Base-by-base conservation (phyloP, 2,888 invertebrate genomes). In the Dinocampus coccinellae region DNA sequence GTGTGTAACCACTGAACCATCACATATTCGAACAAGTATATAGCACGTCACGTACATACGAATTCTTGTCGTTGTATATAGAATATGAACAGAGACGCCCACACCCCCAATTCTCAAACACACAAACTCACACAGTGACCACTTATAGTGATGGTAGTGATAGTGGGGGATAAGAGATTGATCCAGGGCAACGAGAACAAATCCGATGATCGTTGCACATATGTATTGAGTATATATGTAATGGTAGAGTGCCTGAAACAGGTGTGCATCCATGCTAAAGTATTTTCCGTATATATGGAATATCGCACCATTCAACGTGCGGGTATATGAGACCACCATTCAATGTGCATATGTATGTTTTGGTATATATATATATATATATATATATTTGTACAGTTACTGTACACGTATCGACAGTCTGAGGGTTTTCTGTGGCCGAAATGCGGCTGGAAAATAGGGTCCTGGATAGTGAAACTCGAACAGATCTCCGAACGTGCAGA, bases 101-200 rank as follows among this genome's bases (percentile, higher is more conserved):
- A 57, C n/a, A 33, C 33, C 16, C 16, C 2, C 16, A n/a, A n/a
- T n/a, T n/a, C n/a, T n/a, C n/a, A n/a, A 6, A 42, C 11, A 53
- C 16, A 58, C 16, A 57, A 24, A 33, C 33, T n/a, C 16, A 20
- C 16, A n/a, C 47, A 58, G 16, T 33, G 58, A 33, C 29, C 16
- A 33, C 16, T 16, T 3, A n/a, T 16, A 33, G 29, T 58, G 16
- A n/a, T 6, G 20, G 9, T 20, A 57, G n/a, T 16, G 20, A 16
- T 58, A 10, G 10, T 6, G 20, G 9, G 3, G 29, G n/a, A 26
- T 60, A 13, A 13, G 75, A 69, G 75, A 76, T 77, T 73, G 77
- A 71, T 69, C 70, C 67, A 47, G 36, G 68, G 42, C 69, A 76
- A 73, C 62, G 69, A 65, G 69, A 64, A 73, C 74, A 76, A 76